Evolutionary conservation across 2,113 vertebrate species (phyloP).

Genomic region (Forbesichthys papilliferus): DNA sequence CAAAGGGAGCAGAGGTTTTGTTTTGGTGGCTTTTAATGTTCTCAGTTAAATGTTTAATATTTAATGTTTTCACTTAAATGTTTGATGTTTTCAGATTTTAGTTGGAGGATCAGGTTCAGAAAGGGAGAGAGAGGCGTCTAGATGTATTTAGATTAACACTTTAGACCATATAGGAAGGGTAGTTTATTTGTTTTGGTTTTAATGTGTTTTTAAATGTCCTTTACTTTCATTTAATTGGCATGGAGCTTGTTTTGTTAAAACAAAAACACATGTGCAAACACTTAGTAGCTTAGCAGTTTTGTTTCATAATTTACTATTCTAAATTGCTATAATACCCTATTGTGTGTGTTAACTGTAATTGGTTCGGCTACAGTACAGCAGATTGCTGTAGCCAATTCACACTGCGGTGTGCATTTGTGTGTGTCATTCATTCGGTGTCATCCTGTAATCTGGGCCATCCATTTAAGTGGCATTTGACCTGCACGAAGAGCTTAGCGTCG

Average conservation of each 20-base stretch:
- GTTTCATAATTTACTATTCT: no score
- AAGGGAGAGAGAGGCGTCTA: neutral
- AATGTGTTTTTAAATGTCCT: neutral
- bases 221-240: neutral
- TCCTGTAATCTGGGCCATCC: constrained; percentile 60
- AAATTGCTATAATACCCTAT: no score
- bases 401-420: neutral
- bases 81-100: constrained; percentile 29
- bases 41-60: constrained; percentile 22
- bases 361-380: neutral
- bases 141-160: constrained; percentile 6
- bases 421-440: constrained; percentile 4
- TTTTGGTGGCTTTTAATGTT: constrained; percentile 27
- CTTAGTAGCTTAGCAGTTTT: no score
- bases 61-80: constrained; percentile 16
- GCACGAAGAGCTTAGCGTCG: constrained; percentile 60
- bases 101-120: constrained; percentile 20
- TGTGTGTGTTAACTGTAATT: no score
- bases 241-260: no score
- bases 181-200: neutral
- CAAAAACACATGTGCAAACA: no score
- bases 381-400: neutral
- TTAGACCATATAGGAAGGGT: constrained; percentile 8
- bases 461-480: constrained; percentile 62
- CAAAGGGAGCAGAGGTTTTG: constrained; percentile 30